Percentiles rank a stretch among this genome's conserved stretches.
These are phyloP conservation scores for Apostichopus japonicus DNA, from an alignment of 35 echinoderm and acorn worm genomes.

Conservation along the genomic window DNA sequence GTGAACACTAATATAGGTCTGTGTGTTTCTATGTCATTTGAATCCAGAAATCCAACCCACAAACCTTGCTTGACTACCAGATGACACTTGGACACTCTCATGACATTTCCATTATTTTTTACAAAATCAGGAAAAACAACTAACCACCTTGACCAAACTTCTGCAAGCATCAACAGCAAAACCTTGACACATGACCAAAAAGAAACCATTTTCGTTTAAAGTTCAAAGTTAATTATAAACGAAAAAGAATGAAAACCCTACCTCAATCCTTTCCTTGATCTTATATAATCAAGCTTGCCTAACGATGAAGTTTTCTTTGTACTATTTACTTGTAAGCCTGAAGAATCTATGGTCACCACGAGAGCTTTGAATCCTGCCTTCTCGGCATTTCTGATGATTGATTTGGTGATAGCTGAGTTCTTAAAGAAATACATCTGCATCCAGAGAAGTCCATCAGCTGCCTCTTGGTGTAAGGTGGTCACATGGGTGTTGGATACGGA, in stretches of 20 bases:
- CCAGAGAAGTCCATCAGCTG: constrained; percentile 38
- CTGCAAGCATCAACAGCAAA: too few species aligned
- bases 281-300: not conserved
- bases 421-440: constrained; percentile 54
- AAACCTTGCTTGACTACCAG: too few species aligned
- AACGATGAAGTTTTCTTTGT: not conserved
- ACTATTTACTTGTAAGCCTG: not conserved
- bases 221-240: not conserved
- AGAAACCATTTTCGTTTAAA: too few species aligned
- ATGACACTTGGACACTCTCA: too few species aligned
- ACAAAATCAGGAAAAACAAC: too few species aligned
- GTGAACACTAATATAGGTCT: too few species aligned
- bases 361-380: constrained; percentile 49
- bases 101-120: too few species aligned
- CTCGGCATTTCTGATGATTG: constrained; percentile 35
- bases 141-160: too few species aligned
- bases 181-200: too few species aligned
- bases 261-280: not conserved
- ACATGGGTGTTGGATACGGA: constrained; percentile 3
- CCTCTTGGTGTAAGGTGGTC: not conserved
- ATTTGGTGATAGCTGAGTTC: not conserved
- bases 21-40: too few species aligned
- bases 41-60: too few species aligned
- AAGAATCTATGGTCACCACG: constrained; percentile 59
- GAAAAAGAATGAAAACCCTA: not conserved